These are phyloP conservation scores for Galagoides demidoff DNA, from an alignment of 2,797 vertebrate genomes.

Conservation along the genomic window DNA sequence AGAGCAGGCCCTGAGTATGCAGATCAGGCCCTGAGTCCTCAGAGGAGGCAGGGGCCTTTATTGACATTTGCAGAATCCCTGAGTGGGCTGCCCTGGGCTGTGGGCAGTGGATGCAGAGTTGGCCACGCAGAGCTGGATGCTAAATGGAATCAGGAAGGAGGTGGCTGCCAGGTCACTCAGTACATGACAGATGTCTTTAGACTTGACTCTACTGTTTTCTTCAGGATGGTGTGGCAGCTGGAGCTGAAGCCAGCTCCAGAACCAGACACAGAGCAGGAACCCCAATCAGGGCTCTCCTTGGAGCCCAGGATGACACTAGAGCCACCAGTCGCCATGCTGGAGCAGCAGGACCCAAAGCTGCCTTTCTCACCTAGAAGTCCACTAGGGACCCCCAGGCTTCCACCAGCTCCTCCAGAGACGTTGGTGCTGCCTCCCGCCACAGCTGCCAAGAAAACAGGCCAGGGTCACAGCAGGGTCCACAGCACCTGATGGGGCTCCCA, in stretches of 20 bases:
- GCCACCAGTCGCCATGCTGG: conserved; percentile 58
- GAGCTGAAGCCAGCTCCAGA: neutral
- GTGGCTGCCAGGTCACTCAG: neutral
- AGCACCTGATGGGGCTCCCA: neutral
- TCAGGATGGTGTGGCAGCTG: conserved; percentile 67
- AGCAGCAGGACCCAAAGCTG: conserved; percentile 46
- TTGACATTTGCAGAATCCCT: conserved; percentile 1
- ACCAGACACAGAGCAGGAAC: conserved; percentile 53
- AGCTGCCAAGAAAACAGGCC: conserved; percentile 63
- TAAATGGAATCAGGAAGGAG: neutral
- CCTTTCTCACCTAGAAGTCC: neutral
- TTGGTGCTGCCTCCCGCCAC: neutral
- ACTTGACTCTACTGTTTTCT: conserved; percentile 75
- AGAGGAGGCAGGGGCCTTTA: neutral
- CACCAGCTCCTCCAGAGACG: neutral
- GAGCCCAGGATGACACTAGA: neutral
- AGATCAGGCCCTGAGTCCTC: too few relatives aligned
- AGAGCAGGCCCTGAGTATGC: too few relatives aligned
- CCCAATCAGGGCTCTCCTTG: neutral
- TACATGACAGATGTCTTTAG: conserved; percentile 72
- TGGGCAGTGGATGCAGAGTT: neutral
- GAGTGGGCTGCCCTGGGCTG: neutral
- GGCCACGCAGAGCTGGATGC: neutral
- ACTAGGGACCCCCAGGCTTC: neutral
- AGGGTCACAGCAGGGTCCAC: conserved; percentile 24